These are phyloP conservation scores for Hippocampus kuda DNA, from an alignment of 2,797 vertebrate genomes.

Conservation along the genomic window DNA sequence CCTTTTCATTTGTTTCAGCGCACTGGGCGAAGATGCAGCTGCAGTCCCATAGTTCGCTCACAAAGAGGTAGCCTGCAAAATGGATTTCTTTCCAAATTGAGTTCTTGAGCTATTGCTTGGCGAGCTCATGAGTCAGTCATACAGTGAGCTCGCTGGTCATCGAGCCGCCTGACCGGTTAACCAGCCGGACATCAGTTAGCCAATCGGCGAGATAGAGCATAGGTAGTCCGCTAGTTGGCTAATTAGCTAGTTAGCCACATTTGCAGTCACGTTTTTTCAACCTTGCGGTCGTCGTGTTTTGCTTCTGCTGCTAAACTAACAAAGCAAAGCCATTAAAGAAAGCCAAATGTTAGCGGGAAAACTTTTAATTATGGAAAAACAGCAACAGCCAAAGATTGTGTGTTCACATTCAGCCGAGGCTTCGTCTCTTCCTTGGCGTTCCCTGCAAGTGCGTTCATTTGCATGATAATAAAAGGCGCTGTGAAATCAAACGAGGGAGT, in stretches of 20 bases:
- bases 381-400: neutral
- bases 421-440: slow-evolving; percentile 35
- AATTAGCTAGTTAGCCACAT: neutral
- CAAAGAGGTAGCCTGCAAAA: too few relatives aligned
- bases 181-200: too few relatives aligned
- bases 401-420: too few relatives aligned
- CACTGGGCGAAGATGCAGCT: neutral
- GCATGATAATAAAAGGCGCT: slow-evolving; percentile 49
- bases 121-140: too few relatives aligned
- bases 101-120: too few relatives aligned
- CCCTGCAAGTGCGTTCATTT: slow-evolving; percentile 42
- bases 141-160: neutral
- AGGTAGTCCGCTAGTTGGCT: neutral
- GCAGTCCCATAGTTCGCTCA: too few relatives aligned
- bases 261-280: neutral
- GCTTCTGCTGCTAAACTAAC: neutral
- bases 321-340: neutral
- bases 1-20: slow-evolving; percentile 11
- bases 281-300: neutral
- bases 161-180: too few relatives aligned
- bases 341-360: neutral
- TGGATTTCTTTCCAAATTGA: too few relatives aligned
- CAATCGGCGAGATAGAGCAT: too few relatives aligned
- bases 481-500: slow-evolving; percentile 28
- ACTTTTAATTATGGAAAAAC: neutral